Evolutionary conservation across 37 sponge, comb jelly and placozoan species (phyloP), one percentile per base, ranked within the genome.

Genomic region (Tethya wilhelma): DNA sequence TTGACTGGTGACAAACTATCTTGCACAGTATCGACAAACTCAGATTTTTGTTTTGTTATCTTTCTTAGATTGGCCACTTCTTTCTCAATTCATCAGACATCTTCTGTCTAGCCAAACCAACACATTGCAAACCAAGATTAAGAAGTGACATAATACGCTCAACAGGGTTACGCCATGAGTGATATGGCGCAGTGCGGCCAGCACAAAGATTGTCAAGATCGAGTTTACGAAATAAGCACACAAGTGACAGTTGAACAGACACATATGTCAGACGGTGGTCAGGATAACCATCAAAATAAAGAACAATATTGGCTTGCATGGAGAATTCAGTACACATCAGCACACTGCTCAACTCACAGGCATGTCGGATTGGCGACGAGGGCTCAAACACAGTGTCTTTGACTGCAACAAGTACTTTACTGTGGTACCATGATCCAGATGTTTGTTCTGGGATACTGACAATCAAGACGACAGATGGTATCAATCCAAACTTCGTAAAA

Each of bases 101-200:
- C 43, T 80, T 23, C n/a, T 56, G 20, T n/a, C n/a, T n/a, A n/a
- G n/a, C n/a, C n/a, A n/a, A n/a, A 4, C 81, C 81, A 38, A 87
- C 88, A 73, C 70, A 87, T 33, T 87, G 88, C 0, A 87, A 28
- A 0, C 81, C 88, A 26, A 87, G 69, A 31, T 87, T 87, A 60
- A 87, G 11, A 1, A 89, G n/a, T n/a, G 83, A 82, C 89, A 88
- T 88, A 29, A 80, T 81, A n/a, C 73, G 3, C 67, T 82, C 89
- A 11, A 41, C 74, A 2, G 79, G 87, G 36, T 79, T 86, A 38
- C 74, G 57, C 74, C 74, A 86, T 1, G 79, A 82, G 59, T 82
- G 89, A 40, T 33, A 77, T 19, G 89, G 89, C 9, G 89, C 89
- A 38, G 89, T 88, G 12, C 88, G 23, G 12, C 45, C 59, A 0